Evolutionary conservation across 2,797 vertebrate genomes (phyloP), one percentile per base, ranked within the genome.

Genomic region (Artibeus lituratus): DNA sequence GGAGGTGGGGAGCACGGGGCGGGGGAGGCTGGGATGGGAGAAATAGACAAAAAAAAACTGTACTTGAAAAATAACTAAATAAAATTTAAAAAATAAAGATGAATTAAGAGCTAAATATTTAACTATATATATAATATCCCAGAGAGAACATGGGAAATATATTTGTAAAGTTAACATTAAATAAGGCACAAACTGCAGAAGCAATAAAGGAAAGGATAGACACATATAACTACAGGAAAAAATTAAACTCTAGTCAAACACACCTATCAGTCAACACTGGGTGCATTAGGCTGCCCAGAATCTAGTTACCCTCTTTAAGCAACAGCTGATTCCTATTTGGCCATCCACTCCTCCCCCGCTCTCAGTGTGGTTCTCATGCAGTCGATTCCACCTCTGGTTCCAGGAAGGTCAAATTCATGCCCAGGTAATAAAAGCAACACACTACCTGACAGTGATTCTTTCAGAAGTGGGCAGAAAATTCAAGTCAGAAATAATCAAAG

Each of bases 31-130:
- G n/a, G n/a, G n/a, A n/a, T n/a, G n/a, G n/a, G n/a, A n/a, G n/a
- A n/a, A n/a, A n/a, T n/a, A n/a, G n/a, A n/a, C n/a, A n/a, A n/a
- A n/a, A n/a, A n/a, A n/a, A n/a, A n/a, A n/a, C n/a, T n/a, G n/a
- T n/a, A n/a, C n/a, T n/a, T n/a, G n/a, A n/a, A n/a, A n/a, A n/a
- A n/a, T n/a, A n/a, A n/a, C n/a, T n/a, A n/a, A n/a, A n/a, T n/a
- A 85, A 78, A 84, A 93, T 51, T 22, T 37, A 29, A 3, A 85
- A 78, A 84, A 93, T 37, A 29, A 3, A 90, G 24, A 78, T 77
- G 35, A 90, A 87, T 83, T 90, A 90, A 81, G 26, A 80, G 37
- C 59, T 90, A 73, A 92, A 35, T 87, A 82, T 86, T 86, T 82
- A 65, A 85, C 55, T 59, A 89, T n/a, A 51, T 42, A 59, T 67